Base-by-base conservation (phyloP, 92 coral and sea anemone genomes). In the Hydrozoanthus gracilis region DNA sequence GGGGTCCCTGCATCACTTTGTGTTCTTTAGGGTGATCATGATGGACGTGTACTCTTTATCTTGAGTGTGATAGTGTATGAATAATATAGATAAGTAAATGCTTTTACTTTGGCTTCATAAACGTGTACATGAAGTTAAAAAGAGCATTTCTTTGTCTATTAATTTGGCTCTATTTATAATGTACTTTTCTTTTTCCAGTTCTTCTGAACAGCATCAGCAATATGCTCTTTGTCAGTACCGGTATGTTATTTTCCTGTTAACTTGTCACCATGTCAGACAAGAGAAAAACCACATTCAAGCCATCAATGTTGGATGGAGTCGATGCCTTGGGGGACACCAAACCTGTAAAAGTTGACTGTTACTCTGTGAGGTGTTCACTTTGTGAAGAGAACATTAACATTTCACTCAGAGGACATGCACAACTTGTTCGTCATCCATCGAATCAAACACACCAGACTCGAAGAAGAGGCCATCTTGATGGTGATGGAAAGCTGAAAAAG, bases 311-410 rank as follows among this genome's bases (percentile, higher is more conserved):
- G 82, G 82, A 77, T 77, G 82, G 82, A 54, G 82, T 77, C 82
- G 82, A 77, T 77, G 82, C 82, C 82, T 77, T 77, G 82, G 82
- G 82, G 82, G 82, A 77, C 82, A 77, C 82, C 82, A 77, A 77
- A 77, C 82, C 67, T 77, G 82, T 77, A 77, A 77, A 77, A 77
- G 68, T 51, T 77, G 82, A 77, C 82, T 77, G 82, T 77, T 77
- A 77, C 82, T 77, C 82, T 77, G 82, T 55, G 82, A 77, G 82
- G 82, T 77, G 82, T 27, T 77, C 82, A 77, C 82, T 27, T 27
- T 27, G 39, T 27, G 39, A 27, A 27, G 39, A 27, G 39, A 27
- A 73, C 58, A 73, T 73, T 49, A 49, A 73, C 78, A 73, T 73
- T 73, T 73, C 78, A 39, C 78, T 73, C 78, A 73, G 78, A 73